Evolutionary conservation across 2,797 vertebrate species (phyloP).

Genomic region (Halcyon chelicuti): DNA sequence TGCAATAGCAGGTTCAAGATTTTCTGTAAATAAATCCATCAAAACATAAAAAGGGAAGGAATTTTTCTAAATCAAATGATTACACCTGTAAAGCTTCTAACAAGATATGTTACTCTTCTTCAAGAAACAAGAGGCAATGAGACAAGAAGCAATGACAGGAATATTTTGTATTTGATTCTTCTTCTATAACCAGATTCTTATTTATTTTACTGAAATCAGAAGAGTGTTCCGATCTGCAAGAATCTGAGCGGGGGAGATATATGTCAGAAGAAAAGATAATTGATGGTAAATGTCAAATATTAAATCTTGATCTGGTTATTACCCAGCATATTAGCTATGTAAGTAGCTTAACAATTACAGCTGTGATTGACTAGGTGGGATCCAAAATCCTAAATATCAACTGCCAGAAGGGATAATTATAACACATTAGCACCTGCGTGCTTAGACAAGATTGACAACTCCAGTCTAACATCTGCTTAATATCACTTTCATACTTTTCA

Average conservation of each 20-base stretch:
- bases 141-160: conserved; percentile 46
- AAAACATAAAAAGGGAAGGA: conserved; percentile 29
- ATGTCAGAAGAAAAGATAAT: conserved; percentile 80
- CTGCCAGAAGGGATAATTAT: conserved; percentile 87
- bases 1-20: not conserved
- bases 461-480: conserved; percentile 83
- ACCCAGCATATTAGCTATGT: conserved; percentile 81
- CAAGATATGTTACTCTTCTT: conserved; percentile 8
- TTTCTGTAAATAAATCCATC: conserved; percentile 53
- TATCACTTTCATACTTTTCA: conserved; percentile 81
- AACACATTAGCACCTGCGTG: conserved; percentile 86
- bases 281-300: conserved; percentile 85
- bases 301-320: conserved; percentile 86
- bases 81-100: conserved; percentile 17
- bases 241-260: conserved; percentile 66
- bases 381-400: conserved; percentile 85
- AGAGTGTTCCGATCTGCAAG: conserved; percentile 71
- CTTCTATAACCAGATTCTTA: conserved; percentile 40
- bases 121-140: conserved; percentile 26
- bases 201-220: conserved; percentile 66
- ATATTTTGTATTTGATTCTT: conserved; percentile 40
- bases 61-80: conserved; percentile 7
- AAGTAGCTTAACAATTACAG: conserved; percentile 86
- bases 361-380: conserved; percentile 87
- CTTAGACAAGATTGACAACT: conserved; percentile 84